Base-by-base conservation (phyloP, 2,113 vertebrate genomes). In the Ochotona curzoniae region DNA sequence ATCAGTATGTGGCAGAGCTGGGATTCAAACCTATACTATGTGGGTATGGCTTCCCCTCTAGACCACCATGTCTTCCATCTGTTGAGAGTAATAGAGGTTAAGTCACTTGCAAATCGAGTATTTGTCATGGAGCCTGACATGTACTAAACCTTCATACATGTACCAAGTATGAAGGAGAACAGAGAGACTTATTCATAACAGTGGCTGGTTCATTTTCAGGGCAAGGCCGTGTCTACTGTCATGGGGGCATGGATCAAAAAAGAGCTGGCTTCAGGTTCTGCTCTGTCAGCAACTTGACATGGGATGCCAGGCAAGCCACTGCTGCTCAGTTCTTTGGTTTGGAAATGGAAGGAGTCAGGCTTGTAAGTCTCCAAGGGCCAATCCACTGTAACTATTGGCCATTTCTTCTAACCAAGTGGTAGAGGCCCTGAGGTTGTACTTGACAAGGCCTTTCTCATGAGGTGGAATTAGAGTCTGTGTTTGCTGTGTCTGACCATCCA, bases 341-440 rank as follows among this genome's bases (percentile, higher is more conserved):
- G 57, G 35, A 83, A 14, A 28, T 83, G 4, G 14, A n/a, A 21
- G 61, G 4, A 44, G 1, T 73, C 49, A 8, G 51, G 23, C 17
- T 17, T 61, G 12, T 9, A 14, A 32, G 20, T 51, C 26, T 20
- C 73, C 44, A 26, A 60, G n/a, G 28, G 8, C 11, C 18, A 20
- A 7, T 18, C 35, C n/a, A 14, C 1, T 2, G 3, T 12, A 54
- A 80, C 44, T 47, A 20, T 12, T 64, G 32, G 67, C 30, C 69
- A 28, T 85, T 85, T 70, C 21, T 76, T 44, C 38, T 32, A 75
- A 13, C 23, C 23, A 18, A 51, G 73, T 79, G 69, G 51, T n/a
- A 2, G 20, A 35, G n/a, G 38, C 8, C 25, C 28, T 1, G 1
- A 1, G 5, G 9, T 15, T 18, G 66, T 30, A 10, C 3, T 0